Percentiles rank a stretch among this genome's conserved stretches.
Conservation (phyloP, 2,797 vertebrate species). For the Carcharodon carcharias region DNA sequence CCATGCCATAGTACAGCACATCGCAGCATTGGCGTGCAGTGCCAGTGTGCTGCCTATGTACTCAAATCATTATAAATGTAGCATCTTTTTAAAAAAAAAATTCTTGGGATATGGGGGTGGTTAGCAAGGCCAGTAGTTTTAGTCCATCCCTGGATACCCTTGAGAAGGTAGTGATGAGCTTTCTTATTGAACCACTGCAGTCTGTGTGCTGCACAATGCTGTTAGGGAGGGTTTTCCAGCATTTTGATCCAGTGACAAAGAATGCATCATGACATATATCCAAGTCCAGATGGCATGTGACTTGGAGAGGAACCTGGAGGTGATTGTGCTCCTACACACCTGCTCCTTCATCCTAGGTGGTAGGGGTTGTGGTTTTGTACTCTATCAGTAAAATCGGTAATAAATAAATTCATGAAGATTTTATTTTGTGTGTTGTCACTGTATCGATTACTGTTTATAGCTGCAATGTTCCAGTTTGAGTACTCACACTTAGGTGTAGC, state of each 20-base stretch:
- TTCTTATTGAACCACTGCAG: not conserved
- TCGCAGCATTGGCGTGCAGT: not conserved
- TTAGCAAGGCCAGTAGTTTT: too few species aligned
- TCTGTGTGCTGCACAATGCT: not conserved
- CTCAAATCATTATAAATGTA: not conserved
- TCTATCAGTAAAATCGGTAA: too few species aligned
- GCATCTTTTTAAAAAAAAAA: not conserved
- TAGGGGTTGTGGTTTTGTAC: not conserved
- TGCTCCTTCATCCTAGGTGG: not conserved
- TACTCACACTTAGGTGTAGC: not conserved
- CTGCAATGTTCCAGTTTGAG: not conserved
- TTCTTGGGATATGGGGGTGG: not conserved
- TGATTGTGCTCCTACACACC: not conserved
- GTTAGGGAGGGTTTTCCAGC: not conserved
- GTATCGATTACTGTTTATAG: not conserved
- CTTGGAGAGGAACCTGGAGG: not conserved
- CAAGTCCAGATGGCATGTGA: not conserved
- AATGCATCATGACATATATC: not conserved
- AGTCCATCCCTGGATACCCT: not conserved
- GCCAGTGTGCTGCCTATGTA: not conserved
- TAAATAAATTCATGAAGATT: not conserved
- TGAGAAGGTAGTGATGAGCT: not conserved
- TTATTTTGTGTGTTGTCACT: not conserved
- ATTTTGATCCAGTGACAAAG: not conserved
- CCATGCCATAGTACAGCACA: not conserved